Percentiles rank a stretch among this genome's conserved stretches.
Evolutionary conservation across 2,888 invertebrate species (phyloP).

Genomic region (Gymnoscelis rufifasciata): DNA sequence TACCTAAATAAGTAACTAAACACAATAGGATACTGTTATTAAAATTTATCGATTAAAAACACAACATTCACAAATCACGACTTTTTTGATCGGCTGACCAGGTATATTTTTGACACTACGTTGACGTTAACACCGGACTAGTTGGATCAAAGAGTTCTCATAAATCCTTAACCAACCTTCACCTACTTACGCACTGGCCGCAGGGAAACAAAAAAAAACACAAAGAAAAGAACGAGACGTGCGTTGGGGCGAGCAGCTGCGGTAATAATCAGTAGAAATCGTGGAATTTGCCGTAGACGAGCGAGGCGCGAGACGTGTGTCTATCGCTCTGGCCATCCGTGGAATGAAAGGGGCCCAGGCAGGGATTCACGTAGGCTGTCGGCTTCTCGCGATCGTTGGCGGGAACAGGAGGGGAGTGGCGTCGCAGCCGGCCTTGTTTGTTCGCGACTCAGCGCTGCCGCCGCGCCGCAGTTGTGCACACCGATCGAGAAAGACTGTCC

Average conservation of each 20-base stretch:
- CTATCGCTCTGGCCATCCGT: conserved; percentile 32
- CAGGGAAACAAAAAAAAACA: conserved; percentile 14
- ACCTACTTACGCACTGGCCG: conserved; percentile 16
- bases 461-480: conserved; percentile 27
- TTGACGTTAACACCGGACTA: conserved; percentile 2
- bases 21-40: no score
- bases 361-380: conserved; percentile 21
- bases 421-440: conserved; percentile 41
- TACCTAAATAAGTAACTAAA: no score
- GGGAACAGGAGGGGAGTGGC: conserved; percentile 53
- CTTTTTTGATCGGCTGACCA: background rate
- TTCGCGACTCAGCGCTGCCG: conserved; percentile 3
- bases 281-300: background rate
- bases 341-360: conserved; percentile 36
- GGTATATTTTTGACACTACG: conserved; percentile 2
- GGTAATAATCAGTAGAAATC: conserved; percentile 11
- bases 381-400: conserved; percentile 24
- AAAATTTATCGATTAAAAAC: no score
- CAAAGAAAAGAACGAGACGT: conserved; percentile 21
- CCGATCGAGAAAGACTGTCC: conserved; percentile 44
- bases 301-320: conserved; percentile 12
- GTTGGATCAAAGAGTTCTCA: conserved; percentile 1
- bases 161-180: conserved; percentile 1
- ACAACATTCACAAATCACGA: background rate
- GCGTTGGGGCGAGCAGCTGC: conserved; percentile 10